Base-by-base conservation (phyloP, 2,888 invertebrate species). In the Rhingia campestris region DNA sequence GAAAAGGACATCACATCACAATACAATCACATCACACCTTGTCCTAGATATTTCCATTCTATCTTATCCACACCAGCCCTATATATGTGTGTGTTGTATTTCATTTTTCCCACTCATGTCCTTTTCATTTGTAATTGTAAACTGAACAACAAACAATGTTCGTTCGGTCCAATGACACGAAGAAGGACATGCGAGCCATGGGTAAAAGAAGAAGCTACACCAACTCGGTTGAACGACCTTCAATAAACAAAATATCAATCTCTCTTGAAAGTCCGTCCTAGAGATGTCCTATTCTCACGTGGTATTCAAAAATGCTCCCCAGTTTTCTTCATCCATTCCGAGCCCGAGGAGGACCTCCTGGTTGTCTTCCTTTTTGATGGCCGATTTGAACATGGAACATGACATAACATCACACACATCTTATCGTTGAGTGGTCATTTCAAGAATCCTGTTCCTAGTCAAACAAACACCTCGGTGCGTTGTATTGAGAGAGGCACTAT, bases 201-300 rank as follows among this genome's bases (percentile, higher is more conserved):
- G 22, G 22, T 22, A 22, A 47, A 47, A 47, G 22, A 43, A 49
- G 39, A 22, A 33, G 22, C 22, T 22, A 14, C 14, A 39, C 14
- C 66, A 32, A 5, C 7, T 32, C 30, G 39, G 47, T 33, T 9
- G 56, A 32, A 54, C 37, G 14, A 37, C 56, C 41, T 64, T n/a
- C 37, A 70, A 81, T 76, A 76, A 81, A 81, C 81, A 81, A 76
- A 81, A 77, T 77, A 66, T 81, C 77, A 81, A 81, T 77, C 81
- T 76, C 74, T 73, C 75, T 64, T 45, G 43, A 56, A 63, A 7
- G 67, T 22, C 39, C 51, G 39, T 56, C 32, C 6, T 3, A n/a
- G 32, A 77, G 41, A 32, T 47, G 14, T n/a, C 45, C 10, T 53
- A 54, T 75, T 69, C 45, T 69, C 81, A 54, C 49, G 45, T 58